Evolutionary conservation across 2,888 invertebrate species (phyloP), one percentile per base, ranked within the genome.

Genomic region (Therioaphis trifolii): DNA sequence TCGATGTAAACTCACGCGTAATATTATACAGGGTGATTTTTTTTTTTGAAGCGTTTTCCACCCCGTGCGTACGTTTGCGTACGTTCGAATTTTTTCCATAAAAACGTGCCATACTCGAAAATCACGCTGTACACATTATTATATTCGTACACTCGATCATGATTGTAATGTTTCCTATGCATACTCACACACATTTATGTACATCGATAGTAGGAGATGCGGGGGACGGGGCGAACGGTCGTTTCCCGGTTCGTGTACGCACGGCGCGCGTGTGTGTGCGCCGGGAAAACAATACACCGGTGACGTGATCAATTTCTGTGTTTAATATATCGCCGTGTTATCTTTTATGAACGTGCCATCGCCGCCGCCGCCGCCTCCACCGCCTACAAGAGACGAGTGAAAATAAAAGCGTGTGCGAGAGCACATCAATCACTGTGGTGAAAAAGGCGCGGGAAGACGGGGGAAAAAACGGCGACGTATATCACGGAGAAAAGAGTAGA

Each of bases 401-500:
- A 58, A 75, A 75, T 58, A 58, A 76, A 76, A 63, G 4, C n/a
- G n/a, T n/a, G 66, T 24, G 52, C 21, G 24, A 68, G n/a, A n/a
- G 18, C 12, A 61, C 66, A 77, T 77, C 77, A 52, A 78, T 78
- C 77, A 78, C 66, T 66, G 4, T 11, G 24, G 35, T 35, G 11
- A 14, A 61, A 61, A 58, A 21, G 18, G 43, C 9, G 24, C n/a
- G 49, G 52, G 12, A 77, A 66, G 35, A 49, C 15, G 11, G 52
- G 2, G 18, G 18, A 49, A 49, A 49, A 49, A 49, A 49, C 18
- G 18, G 5, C 18, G 21, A 4, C 49, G 49, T 49, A 21, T 11
- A 49, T 66, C 61, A n/a, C 27, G 4, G 27, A 61, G 27, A 43
- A 15, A 5, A 29, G 61, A 43, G 55, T 21, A 1, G 14, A 21